phyloP scores from a whole-genome alignment of 2,113 vertebrate genomes.

The Scortum barcoo region DNA sequence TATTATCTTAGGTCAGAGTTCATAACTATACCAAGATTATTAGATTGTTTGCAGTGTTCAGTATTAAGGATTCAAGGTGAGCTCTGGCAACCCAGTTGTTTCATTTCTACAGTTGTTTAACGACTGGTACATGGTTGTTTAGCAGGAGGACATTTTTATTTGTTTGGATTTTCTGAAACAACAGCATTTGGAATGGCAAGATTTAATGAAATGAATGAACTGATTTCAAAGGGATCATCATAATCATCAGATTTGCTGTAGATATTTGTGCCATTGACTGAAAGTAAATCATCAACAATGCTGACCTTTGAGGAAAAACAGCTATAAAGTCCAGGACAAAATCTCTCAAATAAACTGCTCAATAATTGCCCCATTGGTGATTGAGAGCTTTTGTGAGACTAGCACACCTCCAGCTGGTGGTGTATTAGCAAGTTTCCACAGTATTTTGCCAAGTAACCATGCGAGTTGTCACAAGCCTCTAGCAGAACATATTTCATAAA shows the following conservation, averaged over 20 bases:
- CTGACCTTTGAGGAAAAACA: neutral
- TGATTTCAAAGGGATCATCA: neutral
- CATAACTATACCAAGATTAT: neutral
- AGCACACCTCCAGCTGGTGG: neutral
- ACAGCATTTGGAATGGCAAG: too few species aligned
- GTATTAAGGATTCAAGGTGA: neutral
- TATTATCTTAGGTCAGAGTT: neutral
- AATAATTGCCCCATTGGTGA: neutral
- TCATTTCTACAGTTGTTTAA: too few species aligned
- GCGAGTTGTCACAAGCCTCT: too few species aligned
- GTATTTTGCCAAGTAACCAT: neutral
- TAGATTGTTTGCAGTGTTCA: too few species aligned
- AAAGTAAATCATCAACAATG: neutral
- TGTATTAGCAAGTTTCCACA: neutral
- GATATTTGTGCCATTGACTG: too few species aligned
- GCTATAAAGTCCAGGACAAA: too few species aligned
- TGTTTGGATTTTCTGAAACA: too few species aligned
- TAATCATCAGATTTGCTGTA: neutral
- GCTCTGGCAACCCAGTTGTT: neutral
- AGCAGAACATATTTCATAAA: neutral
- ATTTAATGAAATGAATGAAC: neutral
- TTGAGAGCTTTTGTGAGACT: neutral
- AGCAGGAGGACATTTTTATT: too few species aligned
- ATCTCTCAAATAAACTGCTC: too few species aligned
- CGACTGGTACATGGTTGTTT: too few species aligned